These are phyloP conservation scores for Bedellia somnulentella DNA, from an alignment of 2,888 invertebrate genomes.

Conservation along the genomic window DNA sequence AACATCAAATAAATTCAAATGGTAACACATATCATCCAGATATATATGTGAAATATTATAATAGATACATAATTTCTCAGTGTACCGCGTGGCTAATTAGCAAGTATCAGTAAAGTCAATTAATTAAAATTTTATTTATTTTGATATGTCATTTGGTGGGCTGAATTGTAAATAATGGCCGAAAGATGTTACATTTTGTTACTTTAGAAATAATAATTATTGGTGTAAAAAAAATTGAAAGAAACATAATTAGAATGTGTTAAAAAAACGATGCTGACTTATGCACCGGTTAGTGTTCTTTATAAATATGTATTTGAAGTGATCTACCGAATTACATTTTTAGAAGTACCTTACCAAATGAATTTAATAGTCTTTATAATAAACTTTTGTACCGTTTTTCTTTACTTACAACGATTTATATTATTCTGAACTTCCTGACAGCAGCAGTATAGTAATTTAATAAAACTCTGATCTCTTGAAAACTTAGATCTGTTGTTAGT, in stretches of 20 bases:
- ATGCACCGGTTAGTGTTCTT: conserved; percentile 47
- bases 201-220: conserved; percentile 22
- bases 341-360: conserved; percentile 27
- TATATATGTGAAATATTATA: too few relatives aligned
- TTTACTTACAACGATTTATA: conserved; percentile 28
- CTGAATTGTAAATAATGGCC: conserved; percentile 30
- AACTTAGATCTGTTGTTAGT: not conserved
- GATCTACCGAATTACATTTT: conserved; percentile 53
- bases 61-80: too few relatives aligned
- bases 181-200: conserved; percentile 51
- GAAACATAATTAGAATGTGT: not conserved
- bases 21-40: conserved; percentile 44
- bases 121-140: conserved; percentile 5
- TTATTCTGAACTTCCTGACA: conserved; percentile 24
- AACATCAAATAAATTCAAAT: conserved; percentile 15
- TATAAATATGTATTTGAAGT: conserved; percentile 28
- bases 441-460: conserved; percentile 15
- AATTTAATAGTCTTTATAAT: conserved; percentile 19
- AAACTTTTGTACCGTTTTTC: conserved; percentile 40
- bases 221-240: not conserved
- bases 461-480: conserved; percentile 6
- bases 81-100: too few relatives aligned
- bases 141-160: conserved; percentile 48
- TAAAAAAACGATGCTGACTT: conserved; percentile 8
- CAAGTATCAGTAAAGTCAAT: conserved; percentile 6